phyloP scores from a whole-genome alignment of 2,888 invertebrate genomes.

The Lepidonotus clava region DNA sequence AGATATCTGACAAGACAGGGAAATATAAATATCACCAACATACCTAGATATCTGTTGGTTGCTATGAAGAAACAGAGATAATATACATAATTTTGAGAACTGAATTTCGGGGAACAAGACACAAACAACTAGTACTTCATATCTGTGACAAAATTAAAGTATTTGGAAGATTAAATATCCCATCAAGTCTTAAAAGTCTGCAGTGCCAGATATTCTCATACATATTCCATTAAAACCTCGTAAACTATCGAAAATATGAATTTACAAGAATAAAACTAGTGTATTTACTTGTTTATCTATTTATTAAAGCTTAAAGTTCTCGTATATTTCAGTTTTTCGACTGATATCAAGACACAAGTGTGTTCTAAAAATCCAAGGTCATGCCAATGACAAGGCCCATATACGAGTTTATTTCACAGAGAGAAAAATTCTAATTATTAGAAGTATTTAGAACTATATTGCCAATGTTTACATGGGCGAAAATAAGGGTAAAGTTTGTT shows the following conservation, averaged over 20 bases:
- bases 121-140: no score
- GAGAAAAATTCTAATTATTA: not conserved
- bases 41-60: slow-evolving; percentile 53
- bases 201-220: no score
- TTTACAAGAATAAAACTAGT: no score
- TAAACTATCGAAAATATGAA: no score
- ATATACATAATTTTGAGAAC: not conserved
- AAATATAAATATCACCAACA: slow-evolving; percentile 24
- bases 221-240: no score
- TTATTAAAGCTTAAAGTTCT: no score
- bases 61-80: slow-evolving; percentile 54
- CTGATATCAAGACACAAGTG: no score
- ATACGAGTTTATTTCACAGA: not conserved
- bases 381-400: slow-evolving; percentile 4
- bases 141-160: no score
- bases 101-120: not conserved
- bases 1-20: slow-evolving; percentile 9
- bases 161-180: no score
- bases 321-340: no score
- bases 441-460: not conserved
- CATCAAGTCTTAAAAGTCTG: no score
- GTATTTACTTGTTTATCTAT: no score
- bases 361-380: slow-evolving; percentile 25
- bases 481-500: slow-evolving; percentile 40
- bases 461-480: slow-evolving; percentile 45